Base-by-base conservation (phyloP, 2,797 vertebrate species). In the Mormyrus proboscirostris region DNA sequence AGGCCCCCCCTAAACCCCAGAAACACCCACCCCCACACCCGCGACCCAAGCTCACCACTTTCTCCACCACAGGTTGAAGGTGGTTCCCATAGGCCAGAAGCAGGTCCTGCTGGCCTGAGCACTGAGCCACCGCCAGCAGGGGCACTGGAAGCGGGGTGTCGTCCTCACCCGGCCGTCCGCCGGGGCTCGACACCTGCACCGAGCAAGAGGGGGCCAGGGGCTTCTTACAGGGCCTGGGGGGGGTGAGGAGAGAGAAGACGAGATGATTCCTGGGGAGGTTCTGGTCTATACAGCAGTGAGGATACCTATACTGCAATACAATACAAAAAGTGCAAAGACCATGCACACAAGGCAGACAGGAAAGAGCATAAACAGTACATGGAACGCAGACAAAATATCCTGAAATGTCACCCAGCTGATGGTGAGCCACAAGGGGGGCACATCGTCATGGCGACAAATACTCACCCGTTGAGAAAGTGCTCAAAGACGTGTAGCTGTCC, bases 401-500 rank as follows among this genome's bases (percentile, higher is more conserved):
- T 47, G 84, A 33, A 29, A 62, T 51, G 22, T 53, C 65, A 89
- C 88, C 33, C 29, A 90, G 73, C 50, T 57, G 44, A 65, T 22
- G 10, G 4, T 12, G 7, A 49, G n/a, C 12, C 65, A 22, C 65
- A 2, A 2, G 0, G 83, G 55, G 47, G n/a, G 25, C 38, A 16
- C 14, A 10, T 1, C 19, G 4, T 9, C 33, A 47, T 9, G 19
- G 14, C 49, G 10, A 50, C 73, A 19, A 4, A 65, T n/a, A 92
- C 98, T 96, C 95, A 99, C 99, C 99, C 99, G 92, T 99, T 99
- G 93, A 99, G 95, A 94, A 99, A 96, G 95, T 99, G 98, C 94
- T 99, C 98, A 93, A 99, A 99, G 91, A 99, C 95, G 95, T 99
- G 98, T 93, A 99, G 93, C 92, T 98, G 98, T 33, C 98, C 98